Base-by-base conservation (phyloP, 1,140 invertebrate species). In the Grapholita molesta region DNA sequence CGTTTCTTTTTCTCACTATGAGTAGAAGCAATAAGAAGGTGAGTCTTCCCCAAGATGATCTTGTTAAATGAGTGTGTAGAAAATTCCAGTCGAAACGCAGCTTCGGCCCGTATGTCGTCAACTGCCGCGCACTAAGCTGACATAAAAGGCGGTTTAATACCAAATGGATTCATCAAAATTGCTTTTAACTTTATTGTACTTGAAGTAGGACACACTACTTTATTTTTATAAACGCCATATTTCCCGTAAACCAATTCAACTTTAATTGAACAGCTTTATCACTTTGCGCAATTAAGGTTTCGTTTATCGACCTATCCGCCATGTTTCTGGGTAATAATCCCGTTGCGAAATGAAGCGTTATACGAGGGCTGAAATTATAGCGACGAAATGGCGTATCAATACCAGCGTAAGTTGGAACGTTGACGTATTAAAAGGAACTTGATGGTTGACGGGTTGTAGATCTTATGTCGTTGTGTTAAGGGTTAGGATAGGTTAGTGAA, bases 151-250 rank as follows among this genome's bases (percentile, higher is more conserved):
- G 55, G 55, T 61, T 48, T 61, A 61, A 61, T 61, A 28, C 28
- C 55, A 61, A 61, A 61, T 61, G 28, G 55, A 61, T 30, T 61
- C n/a, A 61, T 61, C 32, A 61, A 61, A 61, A 61, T 61, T 32
- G 55, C 55, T 61, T 61, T 61, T 61, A 61, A 61, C 55, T 61
- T 32, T 61, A 61, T 61, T 30, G 55, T 61, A 28, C 55, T 30
- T 12, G n/a, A 61, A 61, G 25, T 32, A 25, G 55, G 25, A 32
- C 55, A 32, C 53, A n/a, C 53, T 11, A 4, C 32, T 30, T 61
- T 61, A 32, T 61, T 61, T 61, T 61, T 25, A 61, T 61, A 61
- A 61, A 61, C 18, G 25, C 25, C 30, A 61, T 61, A 61, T 61
- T 28, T 28, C 24, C 55, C 55, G 28, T 18, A n/a, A 5, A 25